A percentile compares a stretch with the other conserved stretches of the same genome.
Evolutionary conservation across 2,888 invertebrate genomes (phyloP).

Genomic region (Timema podura): DNA sequence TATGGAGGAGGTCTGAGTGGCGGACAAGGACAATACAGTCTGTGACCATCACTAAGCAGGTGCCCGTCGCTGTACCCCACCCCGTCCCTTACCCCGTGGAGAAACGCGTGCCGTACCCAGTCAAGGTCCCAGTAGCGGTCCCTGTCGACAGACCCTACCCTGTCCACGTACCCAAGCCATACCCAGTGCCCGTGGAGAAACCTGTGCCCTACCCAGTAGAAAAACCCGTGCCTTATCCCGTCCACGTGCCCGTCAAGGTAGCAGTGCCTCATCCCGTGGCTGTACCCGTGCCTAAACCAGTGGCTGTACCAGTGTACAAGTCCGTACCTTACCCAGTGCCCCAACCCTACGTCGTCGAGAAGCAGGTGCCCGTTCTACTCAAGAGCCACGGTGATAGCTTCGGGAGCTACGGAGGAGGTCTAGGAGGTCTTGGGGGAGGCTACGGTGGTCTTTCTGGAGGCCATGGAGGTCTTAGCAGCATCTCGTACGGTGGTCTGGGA

Average conservation of each 20-base stretch:
- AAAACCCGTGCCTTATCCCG: slow-evolving; percentile 26
- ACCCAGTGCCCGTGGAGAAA: slow-evolving; percentile 37
- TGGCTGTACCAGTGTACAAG: slow-evolving; percentile 39
- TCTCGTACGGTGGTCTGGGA: neutral
- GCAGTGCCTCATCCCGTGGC: slow-evolving; percentile 33
- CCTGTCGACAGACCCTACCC: slow-evolving; percentile 37
- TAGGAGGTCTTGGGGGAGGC: neutral
- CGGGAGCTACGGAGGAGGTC: slow-evolving; percentile 15
- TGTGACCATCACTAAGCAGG: slow-evolving; percentile 35
- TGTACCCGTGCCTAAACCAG: slow-evolving; percentile 37
- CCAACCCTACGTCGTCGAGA: slow-evolving; percentile 22
- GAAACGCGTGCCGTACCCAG: slow-evolving; percentile 36
- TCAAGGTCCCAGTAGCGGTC: slow-evolving; percentile 37
- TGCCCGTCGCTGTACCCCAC: slow-evolving; percentile 35
- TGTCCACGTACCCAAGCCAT: slow-evolving; percentile 37
- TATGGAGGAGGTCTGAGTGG: slow-evolving; percentile 6
- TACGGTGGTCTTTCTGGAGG: slow-evolving; percentile 34
- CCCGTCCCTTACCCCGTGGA: slow-evolving; percentile 38
- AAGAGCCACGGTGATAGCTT: slow-evolving; percentile 8
- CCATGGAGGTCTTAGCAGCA: slow-evolving; percentile 35
- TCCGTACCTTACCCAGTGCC: slow-evolving; percentile 22
- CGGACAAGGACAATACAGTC: slow-evolving; percentile 27
- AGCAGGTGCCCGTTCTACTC: slow-evolving; percentile 21
- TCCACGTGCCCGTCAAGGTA: slow-evolving; percentile 32
- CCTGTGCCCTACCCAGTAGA: slow-evolving; percentile 34